Evolutionary conservation across 2,797 vertebrate species (phyloP).

Genomic region (Hyperoplus lanceolatus): DNA sequence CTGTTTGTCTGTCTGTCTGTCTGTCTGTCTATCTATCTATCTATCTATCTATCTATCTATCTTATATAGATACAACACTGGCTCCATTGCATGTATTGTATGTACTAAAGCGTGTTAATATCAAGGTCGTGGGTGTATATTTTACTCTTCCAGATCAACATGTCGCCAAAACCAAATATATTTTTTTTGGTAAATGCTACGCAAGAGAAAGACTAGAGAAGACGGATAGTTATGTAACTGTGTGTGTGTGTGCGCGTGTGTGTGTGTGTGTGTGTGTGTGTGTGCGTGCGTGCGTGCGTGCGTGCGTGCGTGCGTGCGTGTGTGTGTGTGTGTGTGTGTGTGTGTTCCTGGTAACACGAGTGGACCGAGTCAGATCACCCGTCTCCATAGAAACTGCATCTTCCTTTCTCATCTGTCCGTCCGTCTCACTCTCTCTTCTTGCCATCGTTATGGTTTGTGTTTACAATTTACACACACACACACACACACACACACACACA

Average conservation of each 20-base stretch:
- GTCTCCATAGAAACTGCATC: conserved; percentile 81
- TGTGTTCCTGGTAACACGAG: conserved; percentile 42
- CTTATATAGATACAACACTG: neutral
- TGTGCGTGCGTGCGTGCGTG: conserved; percentile 14
- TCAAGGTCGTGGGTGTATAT: no score
- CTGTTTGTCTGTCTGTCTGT: no score
- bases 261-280: conserved; percentile 18
- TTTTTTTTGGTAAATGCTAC: no score
- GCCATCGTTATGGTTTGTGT: conserved; percentile 16
- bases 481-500: neutral
- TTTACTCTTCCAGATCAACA: no score
- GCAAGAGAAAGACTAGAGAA: neutral
- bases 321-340: conserved; percentile 22
- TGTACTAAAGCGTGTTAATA: no score
- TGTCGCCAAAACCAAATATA: no score
- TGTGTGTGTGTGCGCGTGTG: conserved; percentile 24
- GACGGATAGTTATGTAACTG: conserved; percentile 47
- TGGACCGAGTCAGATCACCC: conserved; percentile 35
- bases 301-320: conserved; percentile 20
- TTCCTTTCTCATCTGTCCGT: conserved; percentile 53
- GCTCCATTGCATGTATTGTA: neutral
- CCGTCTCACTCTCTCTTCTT: conserved; percentile 10
- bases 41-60: no score
- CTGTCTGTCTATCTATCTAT: no score
- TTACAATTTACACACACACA: neutral